Evolutionary conservation across 1,140 invertebrate species (phyloP).

Genomic region (Halyomorpha halys): DNA sequence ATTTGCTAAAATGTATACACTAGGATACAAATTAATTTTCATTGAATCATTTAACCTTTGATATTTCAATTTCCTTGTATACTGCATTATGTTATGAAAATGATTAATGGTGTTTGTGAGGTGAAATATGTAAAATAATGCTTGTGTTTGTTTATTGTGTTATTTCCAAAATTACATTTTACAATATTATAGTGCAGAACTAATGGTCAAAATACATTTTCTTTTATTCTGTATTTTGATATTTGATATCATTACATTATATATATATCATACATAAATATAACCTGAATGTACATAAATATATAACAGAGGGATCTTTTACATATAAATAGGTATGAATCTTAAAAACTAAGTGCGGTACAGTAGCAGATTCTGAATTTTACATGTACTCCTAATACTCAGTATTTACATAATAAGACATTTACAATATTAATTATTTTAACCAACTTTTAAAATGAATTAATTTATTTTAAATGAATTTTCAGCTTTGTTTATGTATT

Average conservation of each 20-base stretch:
- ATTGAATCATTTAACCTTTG: too few species aligned
- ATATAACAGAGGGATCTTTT: conserved; percentile 5
- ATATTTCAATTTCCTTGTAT: too few species aligned
- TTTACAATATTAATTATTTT: too few species aligned
- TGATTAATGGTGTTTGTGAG: not conserved
- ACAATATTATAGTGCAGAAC: conserved; percentile 3
- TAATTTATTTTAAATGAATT: too few species aligned
- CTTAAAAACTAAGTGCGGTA: conserved; percentile 9
- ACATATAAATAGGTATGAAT: conserved; percentile 5
- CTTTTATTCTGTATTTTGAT: not conserved
- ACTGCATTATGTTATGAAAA: too few species aligned
- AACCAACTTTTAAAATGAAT: too few species aligned
- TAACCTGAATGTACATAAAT: conserved; percentile 17
- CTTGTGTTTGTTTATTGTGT: conserved; percentile 18
- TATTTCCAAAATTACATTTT: conserved; percentile 11
- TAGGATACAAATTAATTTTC: too few species aligned
- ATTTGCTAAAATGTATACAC: too few species aligned
- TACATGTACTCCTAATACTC: too few species aligned
- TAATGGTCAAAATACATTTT: conserved; percentile 10
- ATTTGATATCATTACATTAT: not conserved
- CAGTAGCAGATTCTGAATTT: not conserved
- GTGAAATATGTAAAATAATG: conserved; percentile 9
- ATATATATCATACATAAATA: conserved; percentile 18
- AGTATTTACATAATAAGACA: too few species aligned
- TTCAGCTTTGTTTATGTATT: too few species aligned